phyloP scores from a whole-genome alignment of 1,140 invertebrate species.

The Papilio xuthus region DNA sequence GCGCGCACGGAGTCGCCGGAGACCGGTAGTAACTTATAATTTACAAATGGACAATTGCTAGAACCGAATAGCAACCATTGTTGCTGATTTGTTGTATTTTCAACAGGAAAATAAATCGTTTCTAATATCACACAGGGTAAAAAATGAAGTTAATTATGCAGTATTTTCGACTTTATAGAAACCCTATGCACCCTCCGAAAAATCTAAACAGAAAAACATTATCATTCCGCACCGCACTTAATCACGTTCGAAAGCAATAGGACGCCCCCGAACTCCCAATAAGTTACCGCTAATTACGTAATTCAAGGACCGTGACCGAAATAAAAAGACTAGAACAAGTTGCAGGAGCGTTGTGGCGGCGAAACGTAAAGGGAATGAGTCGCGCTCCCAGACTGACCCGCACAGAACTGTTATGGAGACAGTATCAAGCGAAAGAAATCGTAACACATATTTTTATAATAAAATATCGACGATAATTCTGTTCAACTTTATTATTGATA shows the following conservation, averaged over 20 bases:
- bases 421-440: not conserved
- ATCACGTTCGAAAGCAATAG: constrained; percentile 63
- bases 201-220: constrained; percentile 31
- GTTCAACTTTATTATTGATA: too few species aligned
- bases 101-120: too few species aligned
- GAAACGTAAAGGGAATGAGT: constrained; percentile 57
- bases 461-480: too few species aligned
- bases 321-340: constrained; percentile 71
- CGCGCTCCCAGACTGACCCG: constrained; percentile 33
- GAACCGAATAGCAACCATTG: too few species aligned
- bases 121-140: too few species aligned
- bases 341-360: constrained; percentile 64
- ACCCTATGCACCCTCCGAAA: constrained; percentile 1
- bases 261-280: constrained; percentile 61
- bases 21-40: not conserved
- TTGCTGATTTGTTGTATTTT: too few species aligned
- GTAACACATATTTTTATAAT: not conserved
- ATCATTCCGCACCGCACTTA: constrained; percentile 55
- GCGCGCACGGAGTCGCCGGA: too few species aligned
- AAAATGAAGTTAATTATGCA: not conserved
- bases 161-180: constrained; percentile 13
- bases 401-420: constrained; percentile 37
- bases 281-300: constrained; percentile 77
- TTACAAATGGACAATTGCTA: too few species aligned
- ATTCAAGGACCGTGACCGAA: constrained; percentile 76